Percentiles rank a stretch among this genome's conserved stretches.
Evolutionary conservation across 2,888 invertebrate species (phyloP).

Genomic region (Acanthosepion pharaonis): DNA sequence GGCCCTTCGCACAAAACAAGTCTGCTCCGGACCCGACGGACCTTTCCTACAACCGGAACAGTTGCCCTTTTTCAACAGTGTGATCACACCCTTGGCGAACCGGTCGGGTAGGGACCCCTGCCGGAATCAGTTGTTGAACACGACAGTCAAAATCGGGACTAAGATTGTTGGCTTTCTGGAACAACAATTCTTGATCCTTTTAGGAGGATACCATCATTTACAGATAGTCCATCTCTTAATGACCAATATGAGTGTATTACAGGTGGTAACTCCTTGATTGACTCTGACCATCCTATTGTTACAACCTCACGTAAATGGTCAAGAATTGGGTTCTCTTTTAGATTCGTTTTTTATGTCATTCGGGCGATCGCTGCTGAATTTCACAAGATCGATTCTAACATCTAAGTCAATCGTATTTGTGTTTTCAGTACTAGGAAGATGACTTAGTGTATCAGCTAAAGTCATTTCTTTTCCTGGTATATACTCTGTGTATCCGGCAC

Average conservation of each 20-base stretch:
- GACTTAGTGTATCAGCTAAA: constrained; percentile 52
- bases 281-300: neutral
- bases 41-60: too few relatives aligned
- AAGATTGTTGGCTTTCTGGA: too few relatives aligned
- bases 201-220: constrained; percentile 52
- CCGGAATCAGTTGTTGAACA: too few relatives aligned
- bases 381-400: neutral
- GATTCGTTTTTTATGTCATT: neutral
- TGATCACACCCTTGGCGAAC: too few relatives aligned
- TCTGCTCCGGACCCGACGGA: too few relatives aligned
- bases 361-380: neutral
- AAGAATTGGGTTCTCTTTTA: constrained; percentile 24
- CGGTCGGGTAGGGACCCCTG: too few relatives aligned
- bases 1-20: too few relatives aligned
- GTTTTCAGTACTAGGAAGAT: constrained; percentile 34
- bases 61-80: too few relatives aligned
- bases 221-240: constrained; percentile 49
- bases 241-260: constrained; percentile 48
- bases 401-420: neutral
- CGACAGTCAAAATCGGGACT: too few relatives aligned
- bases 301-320: neutral
- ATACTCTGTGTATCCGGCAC: constrained; percentile 52
- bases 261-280: neutral
- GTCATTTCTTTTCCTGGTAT: constrained; percentile 53
- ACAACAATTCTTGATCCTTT: constrained; percentile 48